A percentile compares a stretch with the other conserved stretches of the same genome.
Conservation (phyloP, 2,797 vertebrate species). For the Delichon dasypus region DNA sequence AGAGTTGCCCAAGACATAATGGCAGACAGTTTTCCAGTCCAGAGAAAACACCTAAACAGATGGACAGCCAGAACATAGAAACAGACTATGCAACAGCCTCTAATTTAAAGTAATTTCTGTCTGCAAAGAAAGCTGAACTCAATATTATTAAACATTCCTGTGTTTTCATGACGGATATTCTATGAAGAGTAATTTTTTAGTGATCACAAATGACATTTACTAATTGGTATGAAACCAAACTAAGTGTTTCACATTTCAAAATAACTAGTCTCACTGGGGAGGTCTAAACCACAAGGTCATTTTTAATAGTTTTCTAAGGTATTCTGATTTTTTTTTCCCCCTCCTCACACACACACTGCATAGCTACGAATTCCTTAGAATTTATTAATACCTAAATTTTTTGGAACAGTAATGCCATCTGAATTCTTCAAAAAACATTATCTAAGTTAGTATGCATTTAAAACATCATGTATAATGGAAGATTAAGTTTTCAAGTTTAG, state of each 20-base stretch:
- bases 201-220: slow-evolving; percentile 28
- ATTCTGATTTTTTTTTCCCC: background rate
- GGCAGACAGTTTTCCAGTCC: background rate
- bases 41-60: slow-evolving; percentile 39
- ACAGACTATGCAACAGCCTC: slow-evolving; percentile 1
- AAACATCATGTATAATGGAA: background rate
- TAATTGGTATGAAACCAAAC: slow-evolving; percentile 35
- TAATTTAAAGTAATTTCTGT: slow-evolving; percentile 39
- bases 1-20: background rate
- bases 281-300: background rate
- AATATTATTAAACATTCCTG: slow-evolving; percentile 33
- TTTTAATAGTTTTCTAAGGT: background rate
- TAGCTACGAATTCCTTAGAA: background rate
- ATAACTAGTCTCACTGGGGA: background rate
- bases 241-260: slow-evolving; percentile 12
- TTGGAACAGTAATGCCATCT: background rate
- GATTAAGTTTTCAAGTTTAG: background rate
- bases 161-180: background rate
- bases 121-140: slow-evolving; percentile 34
- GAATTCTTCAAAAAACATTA: background rate
- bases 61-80: slow-evolving; percentile 25
- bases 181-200: slow-evolving; percentile 2
- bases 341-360: background rate
- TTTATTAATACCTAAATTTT: background rate
- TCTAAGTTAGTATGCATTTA: background rate